phyloP scores from a whole-genome alignment of 30 jellyfish, hydroid and myxozoan genomes.

The Turritopsis dohrnii region DNA sequence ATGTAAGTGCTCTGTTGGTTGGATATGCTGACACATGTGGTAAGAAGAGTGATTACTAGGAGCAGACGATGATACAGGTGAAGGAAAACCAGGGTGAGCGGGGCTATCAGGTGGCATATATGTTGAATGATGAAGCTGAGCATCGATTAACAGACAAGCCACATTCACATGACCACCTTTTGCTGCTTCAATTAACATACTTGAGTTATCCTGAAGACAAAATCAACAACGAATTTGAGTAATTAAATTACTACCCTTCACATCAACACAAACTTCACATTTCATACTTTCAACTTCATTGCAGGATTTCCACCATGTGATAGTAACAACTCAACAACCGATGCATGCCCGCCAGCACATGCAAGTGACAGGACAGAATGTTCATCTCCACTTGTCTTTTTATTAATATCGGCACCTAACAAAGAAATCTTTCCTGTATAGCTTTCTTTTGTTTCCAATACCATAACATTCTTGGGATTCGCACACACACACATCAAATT shows the following conservation, averaged over 20 bases:
- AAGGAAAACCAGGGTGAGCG: slow-evolving; percentile 67
- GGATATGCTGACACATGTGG: slow-evolving; percentile 36
- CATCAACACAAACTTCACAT: background rate
- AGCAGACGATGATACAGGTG: slow-evolving; percentile 82
- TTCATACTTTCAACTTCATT: slow-evolving; percentile 60
- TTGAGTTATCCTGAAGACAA: slow-evolving; percentile 83
- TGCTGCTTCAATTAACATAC: slow-evolving; percentile 98
- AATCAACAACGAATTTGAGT: background rate
- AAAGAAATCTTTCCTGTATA: background rate
- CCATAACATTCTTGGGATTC: no score
- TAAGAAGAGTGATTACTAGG: slow-evolving; percentile 46
- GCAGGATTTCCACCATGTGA: slow-evolving; percentile 88
- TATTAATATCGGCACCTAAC: slow-evolving; percentile 43
- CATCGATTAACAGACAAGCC: slow-evolving; percentile 80
- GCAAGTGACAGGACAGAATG: slow-evolving; percentile 88
- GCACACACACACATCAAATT: no score
- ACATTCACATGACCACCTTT: slow-evolving; percentile 98
- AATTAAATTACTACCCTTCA: background rate
- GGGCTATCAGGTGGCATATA: slow-evolving; percentile 63
- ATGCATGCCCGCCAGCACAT: slow-evolving; percentile 96
- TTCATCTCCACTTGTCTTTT: slow-evolving; percentile 63
- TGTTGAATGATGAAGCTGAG: slow-evolving; percentile 56
- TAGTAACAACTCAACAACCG: slow-evolving; percentile 75
- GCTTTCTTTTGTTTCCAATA: background rate
- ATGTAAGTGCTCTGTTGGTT: slow-evolving; percentile 44